These are phyloP conservation scores for Premnoplex brunnescens DNA, from an alignment of 2,797 vertebrate genomes.

Conservation along the genomic window DNA sequence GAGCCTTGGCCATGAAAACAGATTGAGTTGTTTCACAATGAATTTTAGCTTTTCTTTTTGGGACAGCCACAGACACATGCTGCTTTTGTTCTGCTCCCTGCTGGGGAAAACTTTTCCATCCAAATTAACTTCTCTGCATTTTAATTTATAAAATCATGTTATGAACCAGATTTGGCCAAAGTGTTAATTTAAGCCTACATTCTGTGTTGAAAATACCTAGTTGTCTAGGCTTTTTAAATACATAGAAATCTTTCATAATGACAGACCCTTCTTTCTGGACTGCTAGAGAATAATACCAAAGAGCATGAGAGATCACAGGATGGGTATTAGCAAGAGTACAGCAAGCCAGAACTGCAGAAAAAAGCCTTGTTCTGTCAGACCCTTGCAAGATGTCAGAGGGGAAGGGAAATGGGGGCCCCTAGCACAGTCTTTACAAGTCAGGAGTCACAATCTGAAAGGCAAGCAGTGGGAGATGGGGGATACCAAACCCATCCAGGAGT, in stretches of 20 bases:
- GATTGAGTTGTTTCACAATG: not conserved
- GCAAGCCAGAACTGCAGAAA: not conserved
- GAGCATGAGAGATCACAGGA: not conserved
- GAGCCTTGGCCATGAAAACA: not conserved
- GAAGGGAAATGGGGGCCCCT: not conserved
- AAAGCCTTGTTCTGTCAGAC: not conserved
- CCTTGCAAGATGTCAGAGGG: not conserved
- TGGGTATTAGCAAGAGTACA: not conserved
- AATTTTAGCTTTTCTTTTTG: not conserved
- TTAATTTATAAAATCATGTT: not conserved
- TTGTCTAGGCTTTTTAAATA: not conserved
- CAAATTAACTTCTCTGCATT: not conserved
- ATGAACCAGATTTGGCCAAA: not conserved
- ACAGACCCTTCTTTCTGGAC: not conserved
- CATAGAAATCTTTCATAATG: not conserved
- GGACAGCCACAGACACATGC: not conserved
- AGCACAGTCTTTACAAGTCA: not conserved
- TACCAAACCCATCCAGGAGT: not conserved
- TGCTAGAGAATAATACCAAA: not conserved
- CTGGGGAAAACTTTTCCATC: not conserved
- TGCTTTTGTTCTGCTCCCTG: not conserved
- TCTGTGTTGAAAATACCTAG: not conserved
- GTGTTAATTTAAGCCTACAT: not conserved
- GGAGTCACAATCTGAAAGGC: rapidly evolving
- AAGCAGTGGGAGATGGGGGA: not conserved